Conservation (phyloP, 2,113 vertebrate genomes). For the Hepsetus odoe region DNA sequence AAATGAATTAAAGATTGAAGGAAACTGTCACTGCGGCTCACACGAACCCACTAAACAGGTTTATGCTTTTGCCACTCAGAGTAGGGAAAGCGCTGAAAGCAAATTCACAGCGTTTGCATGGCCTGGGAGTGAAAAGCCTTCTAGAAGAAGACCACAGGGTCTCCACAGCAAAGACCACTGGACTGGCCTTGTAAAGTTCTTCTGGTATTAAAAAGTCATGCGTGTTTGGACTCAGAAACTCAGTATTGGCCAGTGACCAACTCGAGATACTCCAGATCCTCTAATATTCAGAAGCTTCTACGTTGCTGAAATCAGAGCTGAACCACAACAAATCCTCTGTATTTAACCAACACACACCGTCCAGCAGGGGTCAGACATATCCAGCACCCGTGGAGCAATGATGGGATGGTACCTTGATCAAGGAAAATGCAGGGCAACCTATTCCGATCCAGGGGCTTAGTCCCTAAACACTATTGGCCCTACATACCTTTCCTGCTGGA, state of each 20-base stretch:
- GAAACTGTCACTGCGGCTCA: constrained; percentile 89
- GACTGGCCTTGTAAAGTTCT: background rate
- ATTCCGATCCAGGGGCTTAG: too few relatives aligned
- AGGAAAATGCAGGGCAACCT: too few relatives aligned
- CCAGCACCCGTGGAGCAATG: too few relatives aligned
- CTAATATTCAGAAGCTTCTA: background rate
- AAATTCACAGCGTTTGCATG: constrained; percentile 73
- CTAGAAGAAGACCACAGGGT: background rate
- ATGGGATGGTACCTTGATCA: too few relatives aligned
- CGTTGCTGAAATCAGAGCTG: background rate
- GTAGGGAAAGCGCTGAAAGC: constrained; percentile 78
- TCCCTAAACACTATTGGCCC: too few relatives aligned
- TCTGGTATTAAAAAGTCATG: constrained; percentile 2
- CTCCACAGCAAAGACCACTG: background rate
- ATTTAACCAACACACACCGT: too few relatives aligned
- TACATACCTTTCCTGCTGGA: too few relatives aligned
- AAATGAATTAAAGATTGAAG: constrained; percentile 91
- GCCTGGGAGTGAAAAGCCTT: constrained; percentile 68
- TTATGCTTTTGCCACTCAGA: constrained; percentile 75
- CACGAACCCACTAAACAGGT: constrained; percentile 80
- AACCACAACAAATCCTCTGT: too few relatives aligned
- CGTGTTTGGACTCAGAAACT: background rate
- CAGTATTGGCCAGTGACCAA: too few relatives aligned
- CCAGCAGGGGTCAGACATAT: too few relatives aligned
- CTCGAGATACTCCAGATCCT: background rate